Percentiles rank a stretch among this genome's conserved stretches.
These are phyloP conservation scores for Drosophila ananassae DNA, from an alignment of 1,140 invertebrate species.

Conservation along the genomic window DNA sequence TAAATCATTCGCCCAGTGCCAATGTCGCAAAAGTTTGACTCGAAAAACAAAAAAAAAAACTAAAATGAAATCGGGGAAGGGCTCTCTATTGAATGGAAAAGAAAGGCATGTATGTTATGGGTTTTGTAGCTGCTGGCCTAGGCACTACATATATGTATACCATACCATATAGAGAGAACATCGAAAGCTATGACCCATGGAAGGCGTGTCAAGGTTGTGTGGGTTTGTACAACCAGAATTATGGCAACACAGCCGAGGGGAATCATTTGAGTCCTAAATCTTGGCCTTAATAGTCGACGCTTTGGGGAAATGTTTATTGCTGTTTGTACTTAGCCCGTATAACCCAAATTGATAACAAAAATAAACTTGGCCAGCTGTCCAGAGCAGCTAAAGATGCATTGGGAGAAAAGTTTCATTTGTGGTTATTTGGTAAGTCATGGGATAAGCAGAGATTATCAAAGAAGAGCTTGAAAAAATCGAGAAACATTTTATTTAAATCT, in stretches of 20 bases:
- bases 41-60: conserved; percentile 32
- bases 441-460: conserved; percentile 15
- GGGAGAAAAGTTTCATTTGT: conserved; percentile 2
- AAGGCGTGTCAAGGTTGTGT: conserved; percentile 49
- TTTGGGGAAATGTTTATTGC: conserved; percentile 56
- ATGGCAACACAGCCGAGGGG: conserved; percentile 23
- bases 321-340: conserved; percentile 51
- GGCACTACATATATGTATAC: conserved; percentile 9
- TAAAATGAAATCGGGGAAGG: conserved; percentile 7
- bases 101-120: conserved; percentile 44
- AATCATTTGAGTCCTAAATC: conserved; percentile 47
- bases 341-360: conserved; percentile 56
- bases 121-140: conserved; percentile 33
- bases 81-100: conserved; percentile 10
- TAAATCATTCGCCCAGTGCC: conserved; percentile 73
- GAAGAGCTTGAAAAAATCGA: background rate
- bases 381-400: conserved; percentile 2
- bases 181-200: conserved; percentile 12
- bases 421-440: conserved; percentile 6
- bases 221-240: conserved; percentile 25
- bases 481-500: background rate
- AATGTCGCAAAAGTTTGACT: conserved; percentile 50
- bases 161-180: background rate
- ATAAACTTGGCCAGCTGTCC: conserved; percentile 30
- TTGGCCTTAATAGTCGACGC: conserved; percentile 59